phyloP scores from a whole-genome alignment of 1,140 invertebrate genomes.

The honey bee (Apis mellifera) region Amel_HAv3.1 CM009932.2:11304501-11305000 shows the following conservation, averaged over 20 bases:
- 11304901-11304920: slow-evolving; percentile 67
- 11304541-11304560: background rate
- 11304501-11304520: background rate
- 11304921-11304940: slow-evolving; percentile 43
- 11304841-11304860: slow-evolving; percentile 78
- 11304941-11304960: slow-evolving; percentile 10
- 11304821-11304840: slow-evolving; percentile 68
- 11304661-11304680: slow-evolving; percentile 25
- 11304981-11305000: too few species aligned
- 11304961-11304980: too few species aligned
- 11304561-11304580: background rate
- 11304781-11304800: slow-evolving; percentile 29
- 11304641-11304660: slow-evolving; percentile 49
- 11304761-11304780: background rate
- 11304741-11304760: background rate
- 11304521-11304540: background rate
- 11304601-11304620: background rate
- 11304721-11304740: slow-evolving; percentile 6
- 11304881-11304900: slow-evolving; percentile 60
- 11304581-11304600: slow-evolving; percentile 2
- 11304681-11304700: background rate
- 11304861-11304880: slow-evolving; percentile 67
- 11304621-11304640: slow-evolving; percentile 3
- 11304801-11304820: slow-evolving; percentile 47
- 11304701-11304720: background rate